Conservation (phyloP, 2,797 vertebrate species). For the Notolepis coatsorum region DNA sequence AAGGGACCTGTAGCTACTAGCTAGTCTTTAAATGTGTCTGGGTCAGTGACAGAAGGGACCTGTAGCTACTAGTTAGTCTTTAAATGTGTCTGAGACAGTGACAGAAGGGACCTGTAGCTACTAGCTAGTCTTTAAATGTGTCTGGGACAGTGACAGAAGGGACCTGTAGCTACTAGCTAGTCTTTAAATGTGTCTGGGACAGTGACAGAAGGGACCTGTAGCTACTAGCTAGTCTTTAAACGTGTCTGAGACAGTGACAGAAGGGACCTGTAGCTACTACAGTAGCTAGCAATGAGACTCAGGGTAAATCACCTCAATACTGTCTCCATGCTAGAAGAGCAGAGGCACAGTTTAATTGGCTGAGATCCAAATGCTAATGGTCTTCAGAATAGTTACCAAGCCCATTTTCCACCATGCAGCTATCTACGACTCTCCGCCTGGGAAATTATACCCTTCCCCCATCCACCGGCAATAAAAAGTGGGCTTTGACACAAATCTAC, state of each 20-base stretch:
- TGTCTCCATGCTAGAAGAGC: slow-evolving; percentile 33
- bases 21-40: too few species aligned
- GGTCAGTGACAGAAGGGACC: too few species aligned
- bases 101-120: too few species aligned
- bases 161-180: too few species aligned
- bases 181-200: too few species aligned
- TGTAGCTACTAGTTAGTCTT: too few species aligned
- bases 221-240: slow-evolving; percentile 1
- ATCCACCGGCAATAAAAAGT: slow-evolving; percentile 75
- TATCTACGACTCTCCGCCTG: slow-evolving; percentile 71
- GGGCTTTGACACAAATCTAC: slow-evolving; percentile 74
- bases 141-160: too few species aligned
- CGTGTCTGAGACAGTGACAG: neutral
- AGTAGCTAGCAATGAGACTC: neutral
- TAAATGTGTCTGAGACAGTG: too few species aligned
- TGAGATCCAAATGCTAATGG: slow-evolving; percentile 74
- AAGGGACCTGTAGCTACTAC: neutral
- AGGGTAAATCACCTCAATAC: slow-evolving; percentile 35
- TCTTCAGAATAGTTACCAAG: slow-evolving; percentile 66
- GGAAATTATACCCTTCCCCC: slow-evolving; percentile 74
- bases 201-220: too few species aligned
- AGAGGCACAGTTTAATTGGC: slow-evolving; percentile 70
- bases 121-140: too few species aligned
- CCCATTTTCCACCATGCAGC: slow-evolving; percentile 73
- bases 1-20: too few species aligned